Percentiles rank a stretch among this genome's conserved stretches.
These are phyloP conservation scores for Patiria miniata DNA, from an alignment of 35 echinoderm and acorn worm genomes.

Conservation along the genomic window DNA sequence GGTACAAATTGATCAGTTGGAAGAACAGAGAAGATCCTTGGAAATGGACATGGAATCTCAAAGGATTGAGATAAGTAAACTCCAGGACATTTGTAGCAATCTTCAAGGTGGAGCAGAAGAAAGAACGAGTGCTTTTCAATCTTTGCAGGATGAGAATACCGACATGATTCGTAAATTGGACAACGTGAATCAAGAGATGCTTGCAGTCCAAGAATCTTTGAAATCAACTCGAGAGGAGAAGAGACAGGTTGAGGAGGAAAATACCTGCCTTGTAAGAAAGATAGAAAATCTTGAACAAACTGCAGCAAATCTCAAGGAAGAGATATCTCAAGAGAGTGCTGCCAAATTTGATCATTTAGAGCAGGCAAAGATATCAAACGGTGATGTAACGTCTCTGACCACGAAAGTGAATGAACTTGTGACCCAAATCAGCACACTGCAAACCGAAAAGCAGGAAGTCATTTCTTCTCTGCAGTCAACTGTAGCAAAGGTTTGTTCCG, in stretches of 20 bases:
- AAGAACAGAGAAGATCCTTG: background rate
- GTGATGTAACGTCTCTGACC: background rate
- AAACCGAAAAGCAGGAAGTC: background rate
- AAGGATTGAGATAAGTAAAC: background rate
- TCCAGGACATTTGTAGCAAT: background rate
- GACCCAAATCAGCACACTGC: background rate
- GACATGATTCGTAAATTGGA: background rate
- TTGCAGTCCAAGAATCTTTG: background rate
- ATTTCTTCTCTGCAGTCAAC: background rate
- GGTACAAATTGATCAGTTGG: constrained; percentile 26
- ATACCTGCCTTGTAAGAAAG: background rate
- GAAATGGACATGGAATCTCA: background rate
- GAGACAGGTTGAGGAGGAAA: background rate
- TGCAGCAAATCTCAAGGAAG: background rate
- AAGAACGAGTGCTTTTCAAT: background rate
- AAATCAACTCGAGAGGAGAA: background rate
- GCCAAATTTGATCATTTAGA: constrained; percentile 10
- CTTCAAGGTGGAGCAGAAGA: background rate
- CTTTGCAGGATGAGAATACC: background rate
- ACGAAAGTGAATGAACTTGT: background rate
- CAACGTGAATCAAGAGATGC: background rate
- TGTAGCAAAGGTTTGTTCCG: background rate
- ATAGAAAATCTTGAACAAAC: background rate
- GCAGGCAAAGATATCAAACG: background rate
- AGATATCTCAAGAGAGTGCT: constrained; percentile 26